phyloP scores from a whole-genome alignment of 1,140 invertebrate species.

The Lepidostoma basale region DNA sequence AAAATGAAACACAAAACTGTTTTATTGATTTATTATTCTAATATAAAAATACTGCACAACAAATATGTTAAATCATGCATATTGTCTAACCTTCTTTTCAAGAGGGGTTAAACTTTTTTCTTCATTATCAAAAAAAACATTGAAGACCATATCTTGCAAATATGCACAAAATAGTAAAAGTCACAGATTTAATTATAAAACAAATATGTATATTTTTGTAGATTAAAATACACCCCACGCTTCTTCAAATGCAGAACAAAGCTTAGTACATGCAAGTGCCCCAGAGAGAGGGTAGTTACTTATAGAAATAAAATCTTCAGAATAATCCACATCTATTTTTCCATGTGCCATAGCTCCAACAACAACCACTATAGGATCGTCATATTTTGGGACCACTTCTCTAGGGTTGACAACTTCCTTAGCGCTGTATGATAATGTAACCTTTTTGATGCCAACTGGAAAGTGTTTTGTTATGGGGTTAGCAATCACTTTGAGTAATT shows the following conservation, averaged over 20 bases:
- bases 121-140: neutral
- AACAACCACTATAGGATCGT: conserved; percentile 87
- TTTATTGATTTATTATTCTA: neutral
- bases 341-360: conserved; percentile 98
- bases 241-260: conserved; percentile 98
- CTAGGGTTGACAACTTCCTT: conserved; percentile 76
- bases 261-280: conserved; percentile 93
- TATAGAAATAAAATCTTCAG: conserved; percentile 89
- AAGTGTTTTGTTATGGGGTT: conserved; percentile 95
- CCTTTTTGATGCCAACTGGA: conserved; percentile 92
- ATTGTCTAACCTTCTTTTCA: too few species aligned
- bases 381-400: conserved; percentile 80
- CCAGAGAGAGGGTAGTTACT: conserved; percentile 96
- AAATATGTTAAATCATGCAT: neutral
- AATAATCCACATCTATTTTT: conserved; percentile 88
- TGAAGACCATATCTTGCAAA: neutral
- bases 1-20: too few species aligned
- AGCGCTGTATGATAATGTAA: conserved; percentile 89
- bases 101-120: too few species aligned
- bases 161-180: neutral
- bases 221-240: conserved; percentile 83
- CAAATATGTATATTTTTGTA: neutral
- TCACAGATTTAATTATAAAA: neutral
- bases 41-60: neutral
- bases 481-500: conserved; percentile 95